Evolutionary conservation across 2,888 invertebrate species (phyloP), one percentile per base, ranked within the genome.

Genomic region (Eupeodes latifasciatus): DNA sequence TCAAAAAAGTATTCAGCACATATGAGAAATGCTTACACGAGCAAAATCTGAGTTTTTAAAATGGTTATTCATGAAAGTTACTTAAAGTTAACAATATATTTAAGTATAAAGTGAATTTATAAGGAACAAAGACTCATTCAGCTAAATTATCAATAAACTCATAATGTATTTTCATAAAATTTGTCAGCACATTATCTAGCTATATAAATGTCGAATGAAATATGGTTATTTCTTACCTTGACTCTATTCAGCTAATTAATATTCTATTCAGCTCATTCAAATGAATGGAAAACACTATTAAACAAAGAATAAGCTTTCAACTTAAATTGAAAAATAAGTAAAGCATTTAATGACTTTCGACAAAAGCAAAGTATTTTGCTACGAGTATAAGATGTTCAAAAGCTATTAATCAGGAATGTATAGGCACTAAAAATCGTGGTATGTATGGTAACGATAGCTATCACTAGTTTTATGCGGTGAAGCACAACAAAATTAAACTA

Each of bases 401-500:
- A 69, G 64, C 59, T 69, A 80, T 69, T 62, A 64, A 78, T 82
- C 71, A 71, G 53, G 62, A 78, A 11, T 61, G 36, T 27, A 66
- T 61, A 27, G 27, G 27, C 27, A 27, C 27, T 27, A 27, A 27
- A 27, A 27, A 27, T 3, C 27, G 27, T 2, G 27, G 27, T 53
- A 53, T 19, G 27, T 49, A 67, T 34, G 34, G 40, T 40, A 40
- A 7, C 5, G 12, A 51, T 51, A 12, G 27, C 36, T 44, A 55
- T 71, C 55, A 27, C 19, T 40, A 55, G 19, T 40, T 55, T 11
- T 16, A 81, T 40, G 64, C 57, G 53, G 12, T 72, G 66, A 53
- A 67, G 59, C 27, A 74, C 47, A 44, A 51, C 76, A 61, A 77
- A 72, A 81, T 77, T 80, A 81, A 85, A 67, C 74, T 69, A 12